phyloP scores from a whole-genome alignment of 2,113 vertebrate species.

The Tichodroma muraria region DNA sequence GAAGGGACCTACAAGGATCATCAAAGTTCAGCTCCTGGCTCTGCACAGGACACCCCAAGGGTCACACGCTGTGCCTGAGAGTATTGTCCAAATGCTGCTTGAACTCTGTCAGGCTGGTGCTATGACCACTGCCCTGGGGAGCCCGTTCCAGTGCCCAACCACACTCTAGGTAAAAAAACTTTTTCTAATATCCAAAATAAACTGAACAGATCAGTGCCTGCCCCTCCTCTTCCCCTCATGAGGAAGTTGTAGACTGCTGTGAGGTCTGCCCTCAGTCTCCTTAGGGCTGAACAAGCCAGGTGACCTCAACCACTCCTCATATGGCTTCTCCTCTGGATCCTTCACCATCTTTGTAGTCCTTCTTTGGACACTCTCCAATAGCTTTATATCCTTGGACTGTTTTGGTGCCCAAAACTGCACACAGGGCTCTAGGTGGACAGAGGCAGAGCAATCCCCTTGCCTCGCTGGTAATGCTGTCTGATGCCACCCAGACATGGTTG shows the following conservation, averaged over 20 bases:
- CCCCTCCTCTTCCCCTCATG: not conserved
- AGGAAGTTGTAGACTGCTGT: not conserved
- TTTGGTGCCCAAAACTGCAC: not conserved
- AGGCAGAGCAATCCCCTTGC: not conserved
- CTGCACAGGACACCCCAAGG: not conserved
- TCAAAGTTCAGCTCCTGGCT: not conserved
- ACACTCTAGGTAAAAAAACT: not conserved
- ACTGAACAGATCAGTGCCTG: not conserved
- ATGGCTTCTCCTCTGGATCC: not conserved
- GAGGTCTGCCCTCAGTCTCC: not conserved
- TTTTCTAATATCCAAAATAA: not conserved
- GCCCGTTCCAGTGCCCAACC: not conserved
- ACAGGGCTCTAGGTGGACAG: not conserved
- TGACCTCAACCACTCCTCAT: rapidly evolving
- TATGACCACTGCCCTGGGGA: not conserved
- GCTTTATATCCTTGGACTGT: not conserved
- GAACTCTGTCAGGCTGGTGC: not conserved
- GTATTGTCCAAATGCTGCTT: not conserved
- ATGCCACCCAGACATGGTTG: rapidly evolving
- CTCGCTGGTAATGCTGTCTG: rapidly evolving
- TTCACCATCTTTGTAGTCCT: not conserved
- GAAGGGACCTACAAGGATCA: not conserved
- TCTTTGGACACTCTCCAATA: not conserved
- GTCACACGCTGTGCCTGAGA: not conserved
- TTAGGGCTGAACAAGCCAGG: not conserved